Conservation (phyloP, 2,888 invertebrate genomes). For the Dryocosmus kuriphilus region DNA sequence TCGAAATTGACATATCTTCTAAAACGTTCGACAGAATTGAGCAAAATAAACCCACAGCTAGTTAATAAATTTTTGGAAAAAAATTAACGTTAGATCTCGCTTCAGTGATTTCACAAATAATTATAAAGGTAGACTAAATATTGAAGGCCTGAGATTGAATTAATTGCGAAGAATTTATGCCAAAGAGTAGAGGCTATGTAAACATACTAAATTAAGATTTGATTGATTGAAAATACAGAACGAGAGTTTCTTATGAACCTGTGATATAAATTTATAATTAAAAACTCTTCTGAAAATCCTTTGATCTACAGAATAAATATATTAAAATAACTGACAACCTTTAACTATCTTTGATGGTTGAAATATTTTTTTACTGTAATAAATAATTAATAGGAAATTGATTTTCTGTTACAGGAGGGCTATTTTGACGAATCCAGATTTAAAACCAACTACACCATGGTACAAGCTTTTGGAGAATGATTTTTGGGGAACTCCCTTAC, state of each 20-base stretch:
- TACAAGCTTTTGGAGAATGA: constrained; percentile 92
- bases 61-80: too few species aligned
- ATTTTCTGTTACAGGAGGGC: constrained; percentile 87
- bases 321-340: neutral
- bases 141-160: neutral
- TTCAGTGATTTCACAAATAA: too few species aligned
- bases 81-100: too few species aligned
- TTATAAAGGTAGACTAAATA: neutral
- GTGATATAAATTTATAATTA: neutral
- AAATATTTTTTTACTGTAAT: neutral
- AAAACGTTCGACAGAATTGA: too few species aligned
- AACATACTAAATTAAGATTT: neutral
- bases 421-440: constrained; percentile 95
- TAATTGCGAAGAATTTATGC: neutral
- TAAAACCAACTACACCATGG: constrained; percentile 91
- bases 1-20: too few species aligned
- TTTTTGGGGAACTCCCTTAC: constrained; percentile 98
- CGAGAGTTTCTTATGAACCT: neutral
- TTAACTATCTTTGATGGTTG: neutral
- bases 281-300: neutral
- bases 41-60: too few species aligned
- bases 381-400: neutral
- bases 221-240: neutral
- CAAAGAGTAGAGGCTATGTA: neutral
- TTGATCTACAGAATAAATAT: neutral